Conservation (phyloP, 2,888 invertebrate species). For the Apoderus coryli region DNA sequence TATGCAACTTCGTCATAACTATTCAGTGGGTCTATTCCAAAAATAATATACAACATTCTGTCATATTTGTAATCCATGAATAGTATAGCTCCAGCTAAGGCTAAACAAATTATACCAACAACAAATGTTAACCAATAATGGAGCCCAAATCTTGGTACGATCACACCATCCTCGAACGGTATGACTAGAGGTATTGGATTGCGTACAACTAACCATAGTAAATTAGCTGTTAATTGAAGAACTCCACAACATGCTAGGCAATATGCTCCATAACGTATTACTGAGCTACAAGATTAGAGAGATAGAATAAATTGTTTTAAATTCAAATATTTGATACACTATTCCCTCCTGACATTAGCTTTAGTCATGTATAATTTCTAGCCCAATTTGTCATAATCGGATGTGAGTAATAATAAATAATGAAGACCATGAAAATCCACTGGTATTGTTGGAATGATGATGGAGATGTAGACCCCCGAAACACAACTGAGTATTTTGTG, state of each 20-base stretch:
- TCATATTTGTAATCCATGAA: conserved; percentile 34
- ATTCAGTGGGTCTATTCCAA: conserved; percentile 37
- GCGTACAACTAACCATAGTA: conserved; percentile 36
- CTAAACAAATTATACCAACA: conserved; percentile 34
- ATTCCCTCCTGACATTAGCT: too few species aligned
- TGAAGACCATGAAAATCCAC: too few species aligned
- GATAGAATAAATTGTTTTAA: too few species aligned
- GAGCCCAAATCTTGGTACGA: conserved; percentile 34
- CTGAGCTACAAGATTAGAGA: too few species aligned
- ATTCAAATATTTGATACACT: too few species aligned
- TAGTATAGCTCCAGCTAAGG: conserved; percentile 31
- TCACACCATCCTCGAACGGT: conserved; percentile 34
- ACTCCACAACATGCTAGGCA: conserved; percentile 35
- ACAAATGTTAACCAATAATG: conserved; percentile 38
- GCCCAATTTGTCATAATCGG: too few species aligned
- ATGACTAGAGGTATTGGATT: conserved; percentile 37
- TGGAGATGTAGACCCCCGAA: too few species aligned
- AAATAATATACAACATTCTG: conserved; percentile 33
- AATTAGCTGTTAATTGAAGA: conserved; percentile 36
- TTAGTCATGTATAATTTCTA: too few species aligned
- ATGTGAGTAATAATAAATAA: too few species aligned
- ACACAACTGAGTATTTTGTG: too few species aligned
- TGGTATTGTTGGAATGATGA: too few species aligned
- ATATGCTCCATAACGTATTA: too few species aligned
- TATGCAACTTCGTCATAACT: conserved; percentile 35